A percentile compares a stretch with the other conserved stretches of the same genome.
Conservation (phyloP, 2,888 invertebrate genomes). For the Macrophya annulata region DNA sequence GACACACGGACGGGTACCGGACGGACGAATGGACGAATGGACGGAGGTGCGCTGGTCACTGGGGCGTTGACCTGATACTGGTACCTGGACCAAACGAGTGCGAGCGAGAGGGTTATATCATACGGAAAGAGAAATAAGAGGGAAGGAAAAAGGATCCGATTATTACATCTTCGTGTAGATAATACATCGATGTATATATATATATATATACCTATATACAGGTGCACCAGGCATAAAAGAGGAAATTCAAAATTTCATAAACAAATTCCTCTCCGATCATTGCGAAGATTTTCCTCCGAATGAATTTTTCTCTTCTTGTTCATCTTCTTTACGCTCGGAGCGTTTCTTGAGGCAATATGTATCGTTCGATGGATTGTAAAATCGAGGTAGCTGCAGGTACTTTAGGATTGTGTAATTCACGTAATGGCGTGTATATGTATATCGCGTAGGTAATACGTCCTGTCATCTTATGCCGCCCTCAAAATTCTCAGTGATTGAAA, state of each 20-base stretch:
- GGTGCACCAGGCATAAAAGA: not conserved
- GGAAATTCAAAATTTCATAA: constrained; percentile 5
- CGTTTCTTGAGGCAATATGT: not conserved
- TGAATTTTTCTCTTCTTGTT: not conserved
- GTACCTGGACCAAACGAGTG: constrained; percentile 74
- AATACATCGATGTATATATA: not conserved
- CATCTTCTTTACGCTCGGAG: not conserved
- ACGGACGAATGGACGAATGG: constrained; percentile 62
- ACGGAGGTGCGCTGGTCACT: constrained; percentile 77
- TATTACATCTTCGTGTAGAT: not conserved
- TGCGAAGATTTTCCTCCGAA: not conserved
- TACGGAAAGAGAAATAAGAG: constrained; percentile 49
- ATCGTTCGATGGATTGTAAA: not conserved
- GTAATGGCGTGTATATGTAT: not conserved
- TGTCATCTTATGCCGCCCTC: constrained; percentile 32
- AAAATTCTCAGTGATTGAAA: constrained; percentile 23
- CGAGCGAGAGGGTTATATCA: constrained; percentile 67
- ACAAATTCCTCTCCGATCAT: not conserved
- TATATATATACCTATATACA: not conserved
- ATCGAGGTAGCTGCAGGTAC: not conserved
- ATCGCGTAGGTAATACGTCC: not conserved
- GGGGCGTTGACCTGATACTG: constrained; percentile 77
- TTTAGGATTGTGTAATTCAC: not conserved
- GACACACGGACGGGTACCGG: constrained; percentile 46
- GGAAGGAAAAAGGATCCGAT: constrained; percentile 55